Percentiles rank a stretch among this genome's conserved stretches.
Conservation (phyloP, 2,888 invertebrate species). For the Drosophila quasianomalipes region DNA sequence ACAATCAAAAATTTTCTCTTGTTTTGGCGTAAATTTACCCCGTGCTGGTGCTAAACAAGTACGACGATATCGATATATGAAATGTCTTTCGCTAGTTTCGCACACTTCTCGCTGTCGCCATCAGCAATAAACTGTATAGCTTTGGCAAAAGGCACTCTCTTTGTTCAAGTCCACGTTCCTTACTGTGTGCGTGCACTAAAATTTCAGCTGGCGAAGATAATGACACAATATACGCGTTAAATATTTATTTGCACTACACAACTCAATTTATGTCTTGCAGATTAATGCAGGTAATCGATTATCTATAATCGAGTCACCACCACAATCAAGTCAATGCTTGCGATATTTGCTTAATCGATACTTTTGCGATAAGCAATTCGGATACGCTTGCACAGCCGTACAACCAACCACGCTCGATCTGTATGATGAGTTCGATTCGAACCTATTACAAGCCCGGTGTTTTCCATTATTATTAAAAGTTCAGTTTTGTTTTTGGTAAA, state of each 20-base stretch:
- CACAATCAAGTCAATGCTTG: constrained; percentile 14
- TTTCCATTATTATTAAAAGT: constrained; percentile 19
- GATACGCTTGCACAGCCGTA: constrained; percentile 9
- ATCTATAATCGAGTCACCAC: constrained; percentile 28
- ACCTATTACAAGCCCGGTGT: constrained; percentile 3
- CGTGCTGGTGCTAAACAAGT: constrained; percentile 50
- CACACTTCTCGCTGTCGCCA: constrained; percentile 49
- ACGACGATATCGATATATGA: constrained; percentile 51
- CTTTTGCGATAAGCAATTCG: neutral
- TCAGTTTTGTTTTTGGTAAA: constrained; percentile 49
- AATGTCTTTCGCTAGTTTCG: constrained; percentile 49
- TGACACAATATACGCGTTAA: constrained; percentile 44
- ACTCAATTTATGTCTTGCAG: constrained; percentile 36
- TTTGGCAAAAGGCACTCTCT: constrained; percentile 40
- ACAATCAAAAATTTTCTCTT: constrained; percentile 35
- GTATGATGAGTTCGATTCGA: constrained; percentile 31
- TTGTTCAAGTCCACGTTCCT: constrained; percentile 20
- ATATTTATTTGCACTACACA: constrained; percentile 51
- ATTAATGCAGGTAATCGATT: constrained; percentile 33
- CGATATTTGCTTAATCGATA: constrained; percentile 25
- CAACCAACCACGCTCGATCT: constrained; percentile 29
- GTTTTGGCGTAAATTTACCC: constrained; percentile 34
- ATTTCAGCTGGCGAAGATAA: constrained; percentile 11
- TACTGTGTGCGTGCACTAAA: constrained; percentile 20
- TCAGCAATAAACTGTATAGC: constrained; percentile 25